Conservation (phyloP, 2,113 vertebrate genomes). For the Corapipo altera region DNA sequence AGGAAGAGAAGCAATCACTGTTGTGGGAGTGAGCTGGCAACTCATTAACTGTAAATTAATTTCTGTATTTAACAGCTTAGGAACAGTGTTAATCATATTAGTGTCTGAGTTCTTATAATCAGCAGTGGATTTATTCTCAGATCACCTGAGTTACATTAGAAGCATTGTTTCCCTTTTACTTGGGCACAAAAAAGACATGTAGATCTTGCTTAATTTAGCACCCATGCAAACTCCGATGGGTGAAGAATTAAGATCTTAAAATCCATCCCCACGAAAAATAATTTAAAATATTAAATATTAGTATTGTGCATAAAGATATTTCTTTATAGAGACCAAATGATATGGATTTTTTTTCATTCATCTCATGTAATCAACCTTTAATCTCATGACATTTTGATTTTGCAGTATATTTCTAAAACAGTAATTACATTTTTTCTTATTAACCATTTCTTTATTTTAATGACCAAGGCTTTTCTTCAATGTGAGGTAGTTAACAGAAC, state of each 20-base stretch:
- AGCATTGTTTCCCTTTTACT: not conserved
- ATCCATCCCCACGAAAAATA: not conserved
- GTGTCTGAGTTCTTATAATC: not conserved
- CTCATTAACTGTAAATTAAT: constrained; percentile 9
- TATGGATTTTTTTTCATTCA: not conserved
- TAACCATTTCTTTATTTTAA: not conserved
- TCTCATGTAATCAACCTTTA: not conserved
- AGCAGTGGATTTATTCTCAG: not conserved
- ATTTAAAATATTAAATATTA: not conserved
- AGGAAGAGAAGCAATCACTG: not conserved
- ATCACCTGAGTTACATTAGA: not conserved
- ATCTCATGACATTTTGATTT: not conserved
- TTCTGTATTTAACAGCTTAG: not conserved
- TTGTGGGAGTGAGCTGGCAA: not conserved
- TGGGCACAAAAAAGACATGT: not conserved
- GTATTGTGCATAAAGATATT: not conserved
- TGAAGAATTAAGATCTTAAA: not conserved
- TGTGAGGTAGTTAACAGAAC: not conserved
- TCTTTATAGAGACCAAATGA: not conserved
- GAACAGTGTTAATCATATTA: not conserved
- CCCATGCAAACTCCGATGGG: not conserved
- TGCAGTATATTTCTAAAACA: not conserved
- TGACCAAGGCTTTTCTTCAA: not conserved
- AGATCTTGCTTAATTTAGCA: not conserved
- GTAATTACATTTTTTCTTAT: not conserved